Conservation (phyloP, 2,113 vertebrate genomes). For the Pimephales promelas region DNA sequence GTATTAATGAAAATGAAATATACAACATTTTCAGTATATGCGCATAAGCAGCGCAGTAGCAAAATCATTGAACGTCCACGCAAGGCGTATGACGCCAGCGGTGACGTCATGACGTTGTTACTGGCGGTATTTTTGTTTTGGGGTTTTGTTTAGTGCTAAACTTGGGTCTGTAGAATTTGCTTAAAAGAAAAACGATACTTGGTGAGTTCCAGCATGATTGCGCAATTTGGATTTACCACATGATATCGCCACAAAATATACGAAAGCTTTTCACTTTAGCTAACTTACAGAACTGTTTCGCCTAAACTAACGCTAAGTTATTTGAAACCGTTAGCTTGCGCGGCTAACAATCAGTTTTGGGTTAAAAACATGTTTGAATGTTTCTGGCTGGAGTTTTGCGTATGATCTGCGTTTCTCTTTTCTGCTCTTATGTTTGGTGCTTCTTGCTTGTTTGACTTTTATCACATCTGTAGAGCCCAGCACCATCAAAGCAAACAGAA, state of each 20-base stretch:
- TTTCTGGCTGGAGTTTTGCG: neutral
- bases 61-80: neutral
- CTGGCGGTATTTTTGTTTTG: constrained; percentile 60
- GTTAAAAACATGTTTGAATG: neutral
- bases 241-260: neutral
- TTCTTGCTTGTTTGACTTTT: neutral
- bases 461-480: neutral
- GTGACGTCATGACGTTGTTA: constrained; percentile 1
- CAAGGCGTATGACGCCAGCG: neutral
- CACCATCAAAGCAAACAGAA: neutral
- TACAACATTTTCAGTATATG: neutral
- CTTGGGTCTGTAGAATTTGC: neutral
- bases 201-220: neutral
- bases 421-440: neutral
- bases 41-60: neutral
- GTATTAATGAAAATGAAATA: neutral
- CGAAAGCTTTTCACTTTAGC: neutral
- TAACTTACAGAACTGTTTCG: neutral
- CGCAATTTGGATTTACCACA: neutral
- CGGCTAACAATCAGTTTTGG: neutral
- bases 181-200: neutral
- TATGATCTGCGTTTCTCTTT: neutral
- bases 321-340: neutral
- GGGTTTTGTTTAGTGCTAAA: neutral
- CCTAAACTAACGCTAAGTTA: neutral